Evolutionary conservation across 2,888 invertebrate species (phyloP), one percentile per base, ranked within the genome.

Genomic region (Eupithecia pulchellata): DNA sequence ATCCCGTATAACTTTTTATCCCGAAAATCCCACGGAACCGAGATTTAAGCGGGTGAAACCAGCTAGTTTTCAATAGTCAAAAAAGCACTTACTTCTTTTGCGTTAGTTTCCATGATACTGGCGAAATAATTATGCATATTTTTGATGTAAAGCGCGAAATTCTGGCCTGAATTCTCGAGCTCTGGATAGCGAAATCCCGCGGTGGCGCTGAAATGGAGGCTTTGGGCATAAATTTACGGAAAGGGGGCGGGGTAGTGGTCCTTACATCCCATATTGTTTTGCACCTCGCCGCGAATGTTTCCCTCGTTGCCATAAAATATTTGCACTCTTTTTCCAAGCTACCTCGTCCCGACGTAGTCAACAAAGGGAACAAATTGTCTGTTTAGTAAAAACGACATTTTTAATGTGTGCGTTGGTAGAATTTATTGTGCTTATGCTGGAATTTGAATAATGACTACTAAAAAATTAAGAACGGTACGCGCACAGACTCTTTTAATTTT

Each of bases 251-350:
- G 72, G 66, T 66, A 72, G 69, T 73, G 34, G 68, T 64, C 71
- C 73, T 78, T 79, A 77, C 73, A 80, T 80, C 76, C 74, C 81
- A 77, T 82, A 84, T 86, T 86, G 82, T 85, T 84, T 84, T 82
- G 74, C 81, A 83, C 83, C 81, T 83, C 78, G 75, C 80, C 79
- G 74, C 79, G 75, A 83, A 82, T 81, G 81, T 85, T 84, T 81
- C 82, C 84, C 83, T 82, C 84, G 83, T 84, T 83, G 85, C 80
- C 80, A 83, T 86, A 83, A 87, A 85, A 85, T 83, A 82, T 85
- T 82, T 79, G 78, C 79, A 70, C 62, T 68, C 77, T 75, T 66
- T 70, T 66, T 76, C 47, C 47, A 20, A 47, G 73, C 79, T 72
- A 52, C 39, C 64, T 74, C 64, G 17, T 75, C 73, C 80, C 79